Evolutionary conservation across 2,113 vertebrate species (phyloP), one percentile per base, ranked within the genome.

Genomic region (Microtus ochrogaster): DNA sequence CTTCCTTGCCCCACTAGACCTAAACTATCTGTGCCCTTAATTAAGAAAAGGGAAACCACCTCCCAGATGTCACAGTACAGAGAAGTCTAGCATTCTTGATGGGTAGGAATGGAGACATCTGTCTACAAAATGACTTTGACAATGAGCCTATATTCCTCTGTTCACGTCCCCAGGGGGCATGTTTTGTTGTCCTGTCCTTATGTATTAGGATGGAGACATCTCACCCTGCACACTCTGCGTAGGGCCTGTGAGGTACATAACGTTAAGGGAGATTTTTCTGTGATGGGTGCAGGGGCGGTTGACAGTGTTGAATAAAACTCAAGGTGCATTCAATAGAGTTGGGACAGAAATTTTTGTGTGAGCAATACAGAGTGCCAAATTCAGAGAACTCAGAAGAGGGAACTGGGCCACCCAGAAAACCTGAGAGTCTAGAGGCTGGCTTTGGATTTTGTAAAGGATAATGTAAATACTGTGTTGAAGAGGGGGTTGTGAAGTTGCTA

Each of bases 1-100:
- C 17, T 55, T n/a, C 33, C n/a, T 17, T 77, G 61, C 36, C 14
- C 36, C 77, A 68, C 63, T 19, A 22, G 17, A 36, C 33, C 88
- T 88, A 72, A 52, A 73, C 21, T 74, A 28, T 63, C 33, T 28
- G 1, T 21, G 72, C 16, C 44, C 28, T 94, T 92, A 66, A 36
- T 61, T 85, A 73, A 82, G 73, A 95, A 89, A 90, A 90, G 85
- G 66, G 66, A 86, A 97, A 89, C 13, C 13, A n/a, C 41, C 26
- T 85, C 77, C 52, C 19, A 83, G 92, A 87, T 83, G 44, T 92
- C 55, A 17, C 72, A 65, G 93, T 7, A 89, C 17, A 36, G 24
- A 72, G 86, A 82, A 72, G n/a, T 41, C 3, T 65, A 17, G 21
- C 28, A 12, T 63, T 41, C 84, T 94, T 83, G 65, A 68, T 76